Conservation (phyloP, 2,113 vertebrate species). For the Chauna torquata region DNA sequence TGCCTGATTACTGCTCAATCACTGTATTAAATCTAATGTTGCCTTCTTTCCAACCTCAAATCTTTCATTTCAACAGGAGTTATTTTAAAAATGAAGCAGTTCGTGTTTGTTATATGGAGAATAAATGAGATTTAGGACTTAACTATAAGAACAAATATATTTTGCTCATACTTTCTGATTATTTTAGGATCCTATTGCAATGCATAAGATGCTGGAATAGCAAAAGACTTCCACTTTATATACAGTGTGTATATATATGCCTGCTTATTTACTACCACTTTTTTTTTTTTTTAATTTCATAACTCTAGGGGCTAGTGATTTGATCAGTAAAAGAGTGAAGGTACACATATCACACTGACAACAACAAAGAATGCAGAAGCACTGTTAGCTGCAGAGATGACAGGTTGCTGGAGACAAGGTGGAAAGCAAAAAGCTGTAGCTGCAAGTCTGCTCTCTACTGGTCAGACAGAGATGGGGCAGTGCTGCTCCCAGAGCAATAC, state of each 20-base stretch:
- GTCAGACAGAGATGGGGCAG: slow-evolving; percentile 7
- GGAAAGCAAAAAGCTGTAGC: slow-evolving; percentile 53
- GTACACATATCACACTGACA: slow-evolving; percentile 67
- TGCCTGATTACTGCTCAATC: not conserved
- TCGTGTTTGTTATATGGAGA: not conserved
- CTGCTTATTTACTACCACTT: not conserved
- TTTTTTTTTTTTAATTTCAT: not conserved
- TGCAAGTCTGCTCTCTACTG: slow-evolving; percentile 59
- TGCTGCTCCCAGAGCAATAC: not conserved
- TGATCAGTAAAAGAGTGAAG: slow-evolving; percentile 48
- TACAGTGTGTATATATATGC: too few species aligned
- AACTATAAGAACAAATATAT: not conserved
- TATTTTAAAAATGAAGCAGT: not conserved
- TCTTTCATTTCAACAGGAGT: not conserved
- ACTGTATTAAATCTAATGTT: not conserved
- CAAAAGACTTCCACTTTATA: not conserved
- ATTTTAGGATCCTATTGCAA: not conserved
- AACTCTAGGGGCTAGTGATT: not conserved
- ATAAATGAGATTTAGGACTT: not conserved
- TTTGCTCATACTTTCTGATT: not conserved
- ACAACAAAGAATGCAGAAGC: slow-evolving; percentile 76
- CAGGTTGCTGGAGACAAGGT: slow-evolving; percentile 33
- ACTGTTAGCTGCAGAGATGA: slow-evolving; percentile 48
- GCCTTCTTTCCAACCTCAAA: not conserved
- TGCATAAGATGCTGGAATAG: not conserved